Base-by-base conservation (phyloP, 2,888 invertebrate species). In the Tenodera sinensis region DNA sequence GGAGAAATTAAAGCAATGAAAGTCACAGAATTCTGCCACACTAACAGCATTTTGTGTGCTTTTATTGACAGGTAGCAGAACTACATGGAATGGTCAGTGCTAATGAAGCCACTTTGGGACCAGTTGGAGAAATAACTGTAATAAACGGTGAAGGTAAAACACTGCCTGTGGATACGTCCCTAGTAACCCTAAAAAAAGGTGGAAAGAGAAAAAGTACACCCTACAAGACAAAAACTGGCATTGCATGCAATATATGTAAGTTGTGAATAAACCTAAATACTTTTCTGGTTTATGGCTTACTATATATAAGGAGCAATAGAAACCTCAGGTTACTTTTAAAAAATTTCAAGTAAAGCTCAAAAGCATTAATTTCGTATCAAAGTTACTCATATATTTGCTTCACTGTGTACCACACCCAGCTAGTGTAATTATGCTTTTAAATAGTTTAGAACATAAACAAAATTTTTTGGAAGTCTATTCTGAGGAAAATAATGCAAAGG, bases 91-190 rank as follows among this genome's bases (percentile, higher is more conserved):
- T 95, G 91, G 93, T 94, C 91, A 92, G 93, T 85, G 93, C 93
- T n/a, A 93, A 95, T 90, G 95, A 95, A 91, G 96, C 95, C 14
- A 93, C 96, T 83, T 93, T 97, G 82, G 96, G 96, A 90, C 93
- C 94, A 4, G 96, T 96, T 93, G 97, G 97, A n/a, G 95, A 95
- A 14, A 87, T 87, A 92, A 94, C 94, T 83, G 91, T 94, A 30
- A 91, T 92, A 82, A 90, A 90, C 87, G 89, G 90, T 27, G 83
- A 83, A 42, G 83, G 87, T 20, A 83, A 71, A 86, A 86, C 86
- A 71, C 12, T 34, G 2, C 86, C 71, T 28, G 42, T 83, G n/a
- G 42, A 9, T n/a, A 34, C 34, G 14, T 2, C 28, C 25, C 12
- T n/a, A 28, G 15, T 15, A 87, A 9, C 28, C 34, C 30, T 25